phyloP scores from a whole-genome alignment of 2,888 invertebrate genomes.

The Sialis lutaria region DNA sequence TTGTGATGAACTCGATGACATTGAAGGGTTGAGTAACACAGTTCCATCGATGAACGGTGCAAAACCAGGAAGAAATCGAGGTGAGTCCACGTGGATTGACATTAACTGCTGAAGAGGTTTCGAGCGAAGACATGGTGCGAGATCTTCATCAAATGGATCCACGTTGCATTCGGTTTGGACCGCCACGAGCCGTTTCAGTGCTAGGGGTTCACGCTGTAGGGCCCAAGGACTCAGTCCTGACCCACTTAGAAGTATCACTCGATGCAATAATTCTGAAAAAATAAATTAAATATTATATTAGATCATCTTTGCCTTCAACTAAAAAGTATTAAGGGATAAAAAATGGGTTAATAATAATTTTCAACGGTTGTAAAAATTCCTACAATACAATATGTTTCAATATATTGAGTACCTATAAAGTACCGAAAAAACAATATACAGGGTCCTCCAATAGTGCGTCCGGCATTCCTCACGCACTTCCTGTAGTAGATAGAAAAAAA shows the following conservation, averaged over 20 bases:
- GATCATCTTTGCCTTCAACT: too few relatives aligned
- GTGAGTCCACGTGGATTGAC: constrained; percentile 58
- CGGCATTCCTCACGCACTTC: too few relatives aligned
- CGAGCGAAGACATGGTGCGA: constrained; percentile 68
- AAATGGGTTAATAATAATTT: background rate
- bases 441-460: too few relatives aligned
- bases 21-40: constrained; percentile 49
- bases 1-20: constrained; percentile 15
- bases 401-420: too few relatives aligned
- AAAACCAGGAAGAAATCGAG: constrained; percentile 72
- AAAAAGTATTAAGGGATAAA: background rate
- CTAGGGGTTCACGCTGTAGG: constrained; percentile 66
- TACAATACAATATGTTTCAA: too few relatives aligned
- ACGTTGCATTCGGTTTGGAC: constrained; percentile 73
- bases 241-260: constrained; percentile 76
- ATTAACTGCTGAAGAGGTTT: constrained; percentile 59
- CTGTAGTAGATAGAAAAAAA: too few relatives aligned
- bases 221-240: constrained; percentile 88
- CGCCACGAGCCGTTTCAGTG: constrained; percentile 63
- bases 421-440: too few relatives aligned
- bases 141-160: constrained; percentile 62
- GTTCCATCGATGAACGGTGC: constrained; percentile 92
- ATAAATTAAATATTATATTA: constrained; percentile 14
- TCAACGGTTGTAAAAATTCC: too few relatives aligned
- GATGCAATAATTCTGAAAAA: constrained; percentile 67